Evolutionary conservation across 2,113 vertebrate genomes (phyloP), one percentile per base, ranked within the genome.

Genomic region (Eira barbara): DNA sequence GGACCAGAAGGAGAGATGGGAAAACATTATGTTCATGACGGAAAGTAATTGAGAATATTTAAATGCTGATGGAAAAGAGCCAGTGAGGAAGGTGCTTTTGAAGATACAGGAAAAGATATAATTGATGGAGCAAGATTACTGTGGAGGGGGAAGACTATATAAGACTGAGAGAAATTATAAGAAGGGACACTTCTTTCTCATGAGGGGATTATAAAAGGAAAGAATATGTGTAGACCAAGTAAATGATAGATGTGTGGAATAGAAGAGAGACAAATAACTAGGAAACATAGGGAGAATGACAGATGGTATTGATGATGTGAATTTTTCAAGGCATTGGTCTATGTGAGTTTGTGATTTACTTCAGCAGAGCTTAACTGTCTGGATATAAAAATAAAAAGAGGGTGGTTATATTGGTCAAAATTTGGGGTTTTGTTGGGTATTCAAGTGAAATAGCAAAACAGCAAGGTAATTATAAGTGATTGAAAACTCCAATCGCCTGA

Each of bases 231-330:
- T 45, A 78, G 12, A 80, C 6, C 55, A 96, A 65, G 65, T 57
- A 95, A 94, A 71, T 95, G 92, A 71, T 69, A 91, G 36, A 85
- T 81, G 31, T 31, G 36, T 57, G 4, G 27, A 78, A 71, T 0
- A 74, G n/a, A 20, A 88, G n/a, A 88, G n/a, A 93, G 59, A 71
- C 39, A 84, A 84, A 52, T 93, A 93, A 59, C 57, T 23, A 87
- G 42, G 25, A 86, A 95, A 73, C 67, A 86, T 84, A 86, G 29
- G 79, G 34, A 86, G 47, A 97, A 49, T 65, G 74, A 95, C 71
- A 95, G 69, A 89, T 63, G 61, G 73, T 59, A 86, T 78, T 61
- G 61, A 83, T 81, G 23, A 25, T 82, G 71, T 23, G 21, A 63
- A 42, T 63, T 86, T 95, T 92, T 94, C 80, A 90, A 85, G 87